These are phyloP conservation scores for Heterocephalus glaber DNA, from an alignment of 2,113 vertebrate genomes.

Conservation along the genomic window DNA sequence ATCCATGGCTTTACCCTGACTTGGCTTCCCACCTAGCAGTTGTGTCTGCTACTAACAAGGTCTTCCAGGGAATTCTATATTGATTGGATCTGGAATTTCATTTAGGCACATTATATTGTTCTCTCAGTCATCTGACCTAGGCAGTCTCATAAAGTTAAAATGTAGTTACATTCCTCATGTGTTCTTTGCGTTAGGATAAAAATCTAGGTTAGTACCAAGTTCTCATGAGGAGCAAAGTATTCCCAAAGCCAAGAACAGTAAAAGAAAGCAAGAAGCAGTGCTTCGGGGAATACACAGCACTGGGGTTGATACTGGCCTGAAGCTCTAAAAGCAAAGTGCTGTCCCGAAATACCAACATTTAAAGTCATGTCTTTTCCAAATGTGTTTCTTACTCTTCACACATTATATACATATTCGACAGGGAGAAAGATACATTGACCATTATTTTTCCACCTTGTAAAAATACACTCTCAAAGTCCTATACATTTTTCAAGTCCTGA, in stretches of 20 bases:
- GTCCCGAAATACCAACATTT: not conserved
- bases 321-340: constrained; percentile 23
- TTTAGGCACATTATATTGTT: not conserved
- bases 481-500: not conserved
- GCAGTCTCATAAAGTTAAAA: constrained; percentile 24
- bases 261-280: not conserved
- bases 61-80: not conserved
- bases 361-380: constrained; percentile 1
- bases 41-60: not conserved
- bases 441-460: not conserved
- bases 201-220: not conserved
- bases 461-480: not conserved
- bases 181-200: constrained; percentile 26
- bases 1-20: not conserved
- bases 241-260: not conserved
- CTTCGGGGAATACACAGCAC: not conserved
- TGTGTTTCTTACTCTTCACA: constrained; percentile 9
- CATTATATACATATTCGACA: not conserved
- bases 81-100: not conserved
- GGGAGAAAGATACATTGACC: not conserved
- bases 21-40: not conserved
- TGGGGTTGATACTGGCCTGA: not conserved
- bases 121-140: not conserved
- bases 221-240: not conserved
- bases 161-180: constrained; percentile 6